Conservation (phyloP, 2,888 invertebrate species). For the Diachrysia chrysitis region DNA sequence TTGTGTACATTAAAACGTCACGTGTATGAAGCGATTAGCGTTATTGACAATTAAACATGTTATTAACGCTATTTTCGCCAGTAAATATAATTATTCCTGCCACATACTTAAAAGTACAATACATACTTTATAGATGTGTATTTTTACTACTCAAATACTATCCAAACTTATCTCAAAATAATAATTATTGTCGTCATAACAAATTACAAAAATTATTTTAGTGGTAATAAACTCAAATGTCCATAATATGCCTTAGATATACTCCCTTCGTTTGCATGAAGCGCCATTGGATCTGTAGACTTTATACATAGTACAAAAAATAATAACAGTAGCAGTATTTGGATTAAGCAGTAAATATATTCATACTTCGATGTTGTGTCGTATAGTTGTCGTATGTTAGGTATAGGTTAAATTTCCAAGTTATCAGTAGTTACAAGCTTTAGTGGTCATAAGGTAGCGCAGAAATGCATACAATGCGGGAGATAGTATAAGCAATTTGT, state of each 20-base stretch:
- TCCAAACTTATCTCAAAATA: conserved; percentile 37
- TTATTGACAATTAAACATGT: neutral
- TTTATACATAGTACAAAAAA: conserved; percentile 53
- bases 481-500: neutral
- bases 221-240: conserved; percentile 12
- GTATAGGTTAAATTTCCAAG: neutral
- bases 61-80: conserved; percentile 11
- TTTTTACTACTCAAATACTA: conserved; percentile 35
- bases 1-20: no score
- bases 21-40: neutral
- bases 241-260: conserved; percentile 3
- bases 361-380: conserved; percentile 25
- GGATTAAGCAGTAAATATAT: conserved; percentile 37
- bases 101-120: conserved; percentile 46
- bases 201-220: conserved; percentile 9
- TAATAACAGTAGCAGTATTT: conserved; percentile 29
- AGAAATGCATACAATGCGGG: neutral
- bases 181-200: neutral
- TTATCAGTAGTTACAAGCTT: neutral
- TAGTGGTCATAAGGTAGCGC: conserved; percentile 3
- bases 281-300: conserved; percentile 15
- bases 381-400: conserved; percentile 29
- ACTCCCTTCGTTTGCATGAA: neutral
- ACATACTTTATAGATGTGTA: conserved; percentile 21
- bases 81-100: conserved; percentile 31